Percentiles rank a stretch among this genome's conserved stretches.
These are phyloP conservation scores for Mustelus asterias DNA, from an alignment of 2,113 vertebrate species.

Conservation along the genomic window DNA sequence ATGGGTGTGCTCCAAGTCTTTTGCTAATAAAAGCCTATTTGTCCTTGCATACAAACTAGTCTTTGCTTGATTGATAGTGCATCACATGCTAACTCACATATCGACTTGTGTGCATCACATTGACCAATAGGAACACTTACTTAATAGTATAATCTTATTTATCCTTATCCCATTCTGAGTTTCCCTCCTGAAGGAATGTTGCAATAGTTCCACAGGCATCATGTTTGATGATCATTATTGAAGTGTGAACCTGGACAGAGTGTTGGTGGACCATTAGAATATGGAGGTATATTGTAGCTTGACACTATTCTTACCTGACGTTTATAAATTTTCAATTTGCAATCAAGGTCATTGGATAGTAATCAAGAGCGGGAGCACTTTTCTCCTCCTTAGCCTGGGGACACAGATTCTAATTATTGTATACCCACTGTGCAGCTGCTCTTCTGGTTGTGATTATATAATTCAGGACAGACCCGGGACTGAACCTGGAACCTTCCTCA, in stretches of 20 bases:
- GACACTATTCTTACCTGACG: neutral
- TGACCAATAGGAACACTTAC: neutral
- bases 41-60: no score
- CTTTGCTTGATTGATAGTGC: no score
- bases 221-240: neutral
- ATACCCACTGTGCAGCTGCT: neutral
- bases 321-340: neutral
- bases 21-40: no score
- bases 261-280: neutral
- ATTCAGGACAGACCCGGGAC: neutral
- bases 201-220: neutral
- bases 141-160: neutral
- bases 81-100: neutral
- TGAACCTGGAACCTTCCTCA: neutral
- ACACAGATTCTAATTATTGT: neutral
- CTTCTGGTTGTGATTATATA: neutral
- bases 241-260: neutral
- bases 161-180: neutral
- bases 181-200: neutral
- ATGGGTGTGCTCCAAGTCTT: no score
- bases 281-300: neutral
- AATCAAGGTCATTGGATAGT: neutral
- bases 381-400: neutral
- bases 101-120: neutral
- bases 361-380: neutral